Base-by-base conservation (phyloP, 92 coral and sea anemone species). In the Palythoa heliodiscus region DNA sequence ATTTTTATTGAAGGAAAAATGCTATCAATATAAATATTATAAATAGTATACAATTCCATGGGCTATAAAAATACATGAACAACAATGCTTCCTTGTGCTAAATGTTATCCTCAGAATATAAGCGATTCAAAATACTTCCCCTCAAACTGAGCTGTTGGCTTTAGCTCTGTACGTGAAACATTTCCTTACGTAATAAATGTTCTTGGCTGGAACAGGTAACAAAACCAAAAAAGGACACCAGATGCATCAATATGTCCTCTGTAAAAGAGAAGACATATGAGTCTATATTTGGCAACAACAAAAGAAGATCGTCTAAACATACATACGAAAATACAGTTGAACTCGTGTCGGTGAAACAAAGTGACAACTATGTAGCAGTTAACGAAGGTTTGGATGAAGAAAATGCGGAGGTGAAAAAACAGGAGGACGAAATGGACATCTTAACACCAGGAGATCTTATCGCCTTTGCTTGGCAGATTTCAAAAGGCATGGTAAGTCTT, bases 401-500 rank as follows among this genome's bases (percentile, higher is more conserved):
- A 13, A 52, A 22, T 22, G 70, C 6, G 11, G 83, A 82, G 10
- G 74, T 53, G 9, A 47, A 68, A 68, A 64, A 39, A 16, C 75
- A 35, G 12, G 69, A 75, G 1, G 93, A 82, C 0, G 89, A 82
- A 29, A 91, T 87, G 73, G 86, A 71, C 20, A 22, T 78, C n/a
- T 66, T 90, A 50, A 89, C 95, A 14, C 89, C 95, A 2, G 97
- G 97, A 54, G 97, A 93, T 70, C 76, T 93, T 35, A 91, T 93
- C 85, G 97, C 97, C 12, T 93, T 93, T 80, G 97, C 95, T 19
- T 93, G 97, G 97, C 97, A 93, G 86, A 88, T 93, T 35, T 80
- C 90, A 53, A 89, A 92, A 73, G 97, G 95, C 75, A 93, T 93
- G 97, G 97, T 93, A 73, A 75, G 95, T 25, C 50, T 5, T 43